Evolutionary conservation across 2,113 vertebrate genomes (phyloP), one percentile per base, ranked within the genome.

Genomic region (Sylvilagus bachmani): DNA sequence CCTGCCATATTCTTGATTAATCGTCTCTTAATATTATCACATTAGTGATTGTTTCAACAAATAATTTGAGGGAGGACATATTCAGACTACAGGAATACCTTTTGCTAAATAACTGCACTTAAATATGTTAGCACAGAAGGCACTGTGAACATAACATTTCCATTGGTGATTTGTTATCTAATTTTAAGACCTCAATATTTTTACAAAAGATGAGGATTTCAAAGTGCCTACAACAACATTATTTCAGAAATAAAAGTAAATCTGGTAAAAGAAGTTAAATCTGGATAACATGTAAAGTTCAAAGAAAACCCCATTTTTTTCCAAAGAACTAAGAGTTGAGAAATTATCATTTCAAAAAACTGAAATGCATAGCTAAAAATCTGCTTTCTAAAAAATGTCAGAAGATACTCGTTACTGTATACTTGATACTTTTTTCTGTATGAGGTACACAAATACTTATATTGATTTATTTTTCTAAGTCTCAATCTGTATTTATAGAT

Each of bases 241-340:
- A 61, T 66, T 94, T 91, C 24, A 92, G 55, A 89, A 90, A 88
- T 75, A 78, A 87, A 93, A 94, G 21, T 44, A 93, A 64, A 70
- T 75, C 36, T 1, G 8, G 80, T 4, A 16, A 38, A 84, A 33
- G 24, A 66, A 8, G 73, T 55, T 91, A 93, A 87, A 17, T 51
- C 31, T 36, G 5, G 29, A 81, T 77, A 90, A 80, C 86, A 82
- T 71, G 7, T 79, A 75, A 95, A 95, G 5, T 27, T 86, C 10
- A 74, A 70, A 89, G 79, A 82, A 74, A 91, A 80, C n/a, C 21
- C n/a, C 21, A 8, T n/a, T 11, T 51, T 22, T 89, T 89, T 79
- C 33, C 36, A 90, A 75, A 7, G 33, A 96, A n/a, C 44, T 91
- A 29, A 66, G 38, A 71, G 74, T 27, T 85, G 29, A 80, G 25